Evolutionary conservation across 1,140 invertebrate species (phyloP), one percentile per base, ranked within the genome.

Genomic region (Bicyclus anynana): DNA sequence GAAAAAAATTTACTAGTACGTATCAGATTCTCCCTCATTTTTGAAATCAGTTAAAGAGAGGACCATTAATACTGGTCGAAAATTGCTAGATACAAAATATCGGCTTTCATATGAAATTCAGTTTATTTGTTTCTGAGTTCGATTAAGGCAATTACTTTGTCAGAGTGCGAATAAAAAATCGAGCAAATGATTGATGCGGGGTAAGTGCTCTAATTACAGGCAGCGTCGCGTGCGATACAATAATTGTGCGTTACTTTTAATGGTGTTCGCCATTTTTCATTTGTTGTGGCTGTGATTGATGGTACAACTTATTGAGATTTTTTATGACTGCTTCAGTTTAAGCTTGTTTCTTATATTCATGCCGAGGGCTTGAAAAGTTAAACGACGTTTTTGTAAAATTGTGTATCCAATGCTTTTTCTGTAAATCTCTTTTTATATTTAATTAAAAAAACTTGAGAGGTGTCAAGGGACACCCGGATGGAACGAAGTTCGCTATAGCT

Each of bases 221-320:
- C 55, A 62, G 56, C 50, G 70, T 76, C 69, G 76, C 77, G 71
- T 82, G 74, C 68, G 56, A 53, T 52, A 47, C 37, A 64, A 64
- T 70, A 73, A 75, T 76, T 77, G 64, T 73, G 69, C 69, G 70
- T 72, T 70, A 74, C 60, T 76, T 79, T 74, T 77, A 75, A 78
- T 79, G 68, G 63, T 57, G 57, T 62, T 64, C 61, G 62, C 70
- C 76, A 80, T 82, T 79, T 81, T 79, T 81, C 78, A 81, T 72
- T 76, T 69, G 57, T 65, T 66, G 65, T 54, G 46, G 65, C 58
- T 77, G 54, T 80, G 79, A 82, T 82, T 78, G 74, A 82, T 79
- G 77, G 69, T 64, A 67, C 66, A 59, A 78, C 74, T 79, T 80
- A 82, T 82, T 78, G 76, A 77, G 68, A 73, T 70, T 76, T 74